Evolutionary conservation across 64 coral and sea anemone species (phyloP).

Genomic region (Dendrophyllia cribrosa): DNA sequence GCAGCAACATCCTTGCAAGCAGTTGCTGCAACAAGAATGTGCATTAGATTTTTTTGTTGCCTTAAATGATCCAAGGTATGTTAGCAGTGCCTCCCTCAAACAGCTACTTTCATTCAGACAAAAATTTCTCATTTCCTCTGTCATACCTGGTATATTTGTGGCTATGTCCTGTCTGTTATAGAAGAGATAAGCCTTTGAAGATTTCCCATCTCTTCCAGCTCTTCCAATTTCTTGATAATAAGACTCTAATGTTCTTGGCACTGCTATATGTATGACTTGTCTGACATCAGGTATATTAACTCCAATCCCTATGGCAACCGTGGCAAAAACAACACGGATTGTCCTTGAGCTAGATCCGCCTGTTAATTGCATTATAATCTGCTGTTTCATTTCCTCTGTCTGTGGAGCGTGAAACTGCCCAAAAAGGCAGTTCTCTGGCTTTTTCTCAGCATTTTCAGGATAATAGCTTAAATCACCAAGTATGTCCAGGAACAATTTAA

Average conservation of each 20-base stretch:
- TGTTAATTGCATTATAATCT: conserved; percentile 50
- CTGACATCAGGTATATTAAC: conserved; percentile 65
- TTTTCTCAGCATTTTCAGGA: conserved; percentile 31
- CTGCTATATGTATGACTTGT: conserved; percentile 59
- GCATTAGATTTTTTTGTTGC: background rate
- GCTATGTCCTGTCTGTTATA: conserved; percentile 57
- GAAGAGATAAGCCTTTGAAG: conserved; percentile 4
- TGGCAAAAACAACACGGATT: conserved; percentile 77
- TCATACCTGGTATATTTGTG: conserved; percentile 41
- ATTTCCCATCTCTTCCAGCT: conserved; percentile 39
- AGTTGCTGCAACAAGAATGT: conserved; percentile 49
- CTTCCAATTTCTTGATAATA: conserved; percentile 47
- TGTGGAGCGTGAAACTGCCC: conserved; percentile 69
- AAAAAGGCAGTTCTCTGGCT: conserved; percentile 62
- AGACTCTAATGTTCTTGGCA: conserved; percentile 35
- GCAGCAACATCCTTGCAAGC: conserved; percentile 10
- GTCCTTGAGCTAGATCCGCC: background rate
- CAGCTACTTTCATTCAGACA: background rate
- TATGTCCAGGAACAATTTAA: conserved; percentile 59
- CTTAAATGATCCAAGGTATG: conserved; percentile 13
- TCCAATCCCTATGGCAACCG: conserved; percentile 76
- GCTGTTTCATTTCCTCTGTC: conserved; percentile 67
- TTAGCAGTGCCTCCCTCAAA: conserved; percentile 8
- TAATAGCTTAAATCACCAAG: conserved; percentile 51
- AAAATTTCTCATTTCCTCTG: conserved; percentile 33